A percentile compares a stretch with the other conserved stretches of the same genome.
These are phyloP conservation scores for Chlorospingus semifuscus DNA, from an alignment of 2,797 vertebrate species.

Conservation along the genomic window DNA sequence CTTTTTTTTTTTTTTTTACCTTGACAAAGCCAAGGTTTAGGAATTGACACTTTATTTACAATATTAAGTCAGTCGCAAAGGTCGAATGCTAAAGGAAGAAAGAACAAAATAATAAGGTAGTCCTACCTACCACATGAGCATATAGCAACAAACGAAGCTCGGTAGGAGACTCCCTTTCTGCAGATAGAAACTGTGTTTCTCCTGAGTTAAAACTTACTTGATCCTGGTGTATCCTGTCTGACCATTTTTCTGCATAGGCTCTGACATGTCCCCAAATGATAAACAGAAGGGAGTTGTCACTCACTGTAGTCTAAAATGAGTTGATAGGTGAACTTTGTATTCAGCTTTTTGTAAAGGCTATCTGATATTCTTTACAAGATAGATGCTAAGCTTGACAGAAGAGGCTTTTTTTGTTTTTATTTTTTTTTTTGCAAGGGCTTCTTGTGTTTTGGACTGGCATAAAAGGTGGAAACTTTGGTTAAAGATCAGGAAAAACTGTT, in stretches of 20 bases:
- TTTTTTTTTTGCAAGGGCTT: background rate
- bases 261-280: background rate
- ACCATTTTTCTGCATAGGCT: constrained; percentile 15
- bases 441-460: background rate
- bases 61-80: background rate
- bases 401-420: background rate
- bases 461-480: constrained; percentile 39
- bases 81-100: background rate
- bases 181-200: background rate
- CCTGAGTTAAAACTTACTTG: background rate
- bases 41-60: background rate
- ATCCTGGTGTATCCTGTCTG: background rate
- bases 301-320: background rate
- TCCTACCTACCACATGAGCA: background rate
- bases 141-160: background rate
- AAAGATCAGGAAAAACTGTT: constrained; percentile 46
- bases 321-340: background rate
- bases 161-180: constrained; percentile 18
- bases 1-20: background rate
- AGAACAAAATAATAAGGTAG: background rate
- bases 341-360: background rate
- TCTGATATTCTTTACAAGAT: background rate
- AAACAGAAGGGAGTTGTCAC: constrained; percentile 32
- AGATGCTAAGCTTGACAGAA: background rate
- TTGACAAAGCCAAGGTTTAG: background rate